Percentiles rank a stretch among this genome's conserved stretches.
Conservation (phyloP, 2,797 vertebrate genomes). For the Leuciscus waleckii region DNA sequence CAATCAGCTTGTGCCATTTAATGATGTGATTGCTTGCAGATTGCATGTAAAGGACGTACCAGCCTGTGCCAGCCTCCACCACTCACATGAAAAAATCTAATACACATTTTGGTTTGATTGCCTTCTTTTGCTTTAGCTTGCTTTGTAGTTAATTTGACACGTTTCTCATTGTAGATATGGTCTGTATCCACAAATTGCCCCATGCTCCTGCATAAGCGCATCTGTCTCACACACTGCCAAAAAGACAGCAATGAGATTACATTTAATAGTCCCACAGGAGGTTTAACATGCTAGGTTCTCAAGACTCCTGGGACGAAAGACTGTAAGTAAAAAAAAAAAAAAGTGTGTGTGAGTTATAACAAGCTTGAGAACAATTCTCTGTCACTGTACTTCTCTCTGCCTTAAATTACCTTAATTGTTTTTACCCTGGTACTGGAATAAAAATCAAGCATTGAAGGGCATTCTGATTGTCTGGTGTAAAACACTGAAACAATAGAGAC, state of each 20-base stretch:
- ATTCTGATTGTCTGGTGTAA: constrained; percentile 14
- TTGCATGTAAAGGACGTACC: background rate
- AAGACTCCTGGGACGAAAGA: constrained; percentile 9
- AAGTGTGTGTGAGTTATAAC: constrained; percentile 15
- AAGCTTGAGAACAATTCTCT: constrained; percentile 9
- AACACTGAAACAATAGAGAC: background rate
- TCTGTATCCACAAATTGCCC: constrained; percentile 28
- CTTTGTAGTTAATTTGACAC: constrained; percentile 33
- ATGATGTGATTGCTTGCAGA: too few species aligned
- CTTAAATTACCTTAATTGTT: constrained; percentile 5
- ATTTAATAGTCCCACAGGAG: constrained; percentile 40
- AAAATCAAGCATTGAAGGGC: background rate
- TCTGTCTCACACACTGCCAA: constrained; percentile 29
- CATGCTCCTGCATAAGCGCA: constrained; percentile 19
- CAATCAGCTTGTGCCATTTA: too few species aligned
- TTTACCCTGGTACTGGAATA: background rate
- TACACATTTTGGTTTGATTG: background rate
- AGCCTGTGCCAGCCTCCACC: background rate
- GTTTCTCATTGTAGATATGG: background rate
- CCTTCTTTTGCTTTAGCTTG: background rate
- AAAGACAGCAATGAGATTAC: constrained; percentile 30
- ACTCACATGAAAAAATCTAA: background rate
- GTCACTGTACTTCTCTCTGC: background rate
- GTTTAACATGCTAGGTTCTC: constrained; percentile 1
- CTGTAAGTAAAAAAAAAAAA: background rate